Conservation (phyloP, 2,113 vertebrate genomes). For the Tachuris rubrigastra region DNA sequence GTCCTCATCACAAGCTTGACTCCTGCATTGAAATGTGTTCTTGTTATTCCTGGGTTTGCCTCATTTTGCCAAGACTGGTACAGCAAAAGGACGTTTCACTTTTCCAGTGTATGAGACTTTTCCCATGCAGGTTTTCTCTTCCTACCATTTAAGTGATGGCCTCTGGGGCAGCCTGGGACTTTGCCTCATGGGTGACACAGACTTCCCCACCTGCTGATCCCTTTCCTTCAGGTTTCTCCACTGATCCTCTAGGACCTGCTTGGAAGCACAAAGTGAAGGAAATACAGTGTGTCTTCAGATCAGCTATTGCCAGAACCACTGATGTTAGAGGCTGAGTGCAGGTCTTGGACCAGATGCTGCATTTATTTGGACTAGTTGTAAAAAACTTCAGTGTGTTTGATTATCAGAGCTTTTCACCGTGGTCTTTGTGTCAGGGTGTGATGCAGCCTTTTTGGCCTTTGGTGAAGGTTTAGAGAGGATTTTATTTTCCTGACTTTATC, state of each 20-base stretch:
- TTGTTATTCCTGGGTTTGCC: not conserved
- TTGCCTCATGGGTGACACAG: not conserved
- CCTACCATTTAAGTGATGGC: not conserved
- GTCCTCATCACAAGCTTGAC: not conserved
- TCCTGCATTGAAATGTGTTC: not conserved
- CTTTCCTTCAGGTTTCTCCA: not conserved
- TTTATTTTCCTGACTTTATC: not conserved
- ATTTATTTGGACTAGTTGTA: not conserved
- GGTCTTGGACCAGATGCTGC: not conserved
- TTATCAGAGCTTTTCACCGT: not conserved
- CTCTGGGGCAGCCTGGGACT: not conserved
- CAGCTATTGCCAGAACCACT: not conserved
- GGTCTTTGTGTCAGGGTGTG: not conserved
- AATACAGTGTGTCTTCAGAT: not conserved
- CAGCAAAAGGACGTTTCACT: not conserved
- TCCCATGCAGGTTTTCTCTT: not conserved
- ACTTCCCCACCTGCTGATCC: not conserved
- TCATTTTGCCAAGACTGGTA: not conserved
- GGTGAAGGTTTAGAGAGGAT: not conserved
- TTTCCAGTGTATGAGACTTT: not conserved
- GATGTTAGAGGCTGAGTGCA: not conserved
- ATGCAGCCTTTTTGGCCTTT: not conserved
- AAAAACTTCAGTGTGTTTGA: not conserved
- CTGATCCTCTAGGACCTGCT: not conserved
- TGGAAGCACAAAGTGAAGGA: not conserved